These are phyloP conservation scores for Prionailurus viverrinus DNA, from an alignment of 2,113 vertebrate species.

Conservation along the genomic window DNA sequence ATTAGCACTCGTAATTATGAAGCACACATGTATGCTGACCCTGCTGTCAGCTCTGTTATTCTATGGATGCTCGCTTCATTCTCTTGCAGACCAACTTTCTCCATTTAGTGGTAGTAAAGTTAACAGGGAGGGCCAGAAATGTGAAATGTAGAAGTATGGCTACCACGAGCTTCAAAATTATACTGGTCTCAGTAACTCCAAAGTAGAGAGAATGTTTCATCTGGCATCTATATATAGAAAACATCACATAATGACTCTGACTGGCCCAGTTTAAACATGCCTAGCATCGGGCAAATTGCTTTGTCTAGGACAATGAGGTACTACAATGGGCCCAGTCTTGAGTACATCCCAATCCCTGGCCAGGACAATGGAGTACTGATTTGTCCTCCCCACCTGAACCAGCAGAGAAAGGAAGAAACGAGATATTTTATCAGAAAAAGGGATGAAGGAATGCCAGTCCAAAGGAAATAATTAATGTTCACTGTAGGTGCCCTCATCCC, in stretches of 20 bases:
- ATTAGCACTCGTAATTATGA: background rate
- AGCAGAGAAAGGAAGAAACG: background rate
- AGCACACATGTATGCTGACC: background rate
- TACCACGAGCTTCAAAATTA: background rate
- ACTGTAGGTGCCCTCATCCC: background rate
- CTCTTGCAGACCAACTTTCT: background rate
- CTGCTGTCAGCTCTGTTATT: background rate
- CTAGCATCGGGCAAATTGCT: background rate
- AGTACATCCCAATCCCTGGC: background rate
- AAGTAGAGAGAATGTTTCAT: background rate
- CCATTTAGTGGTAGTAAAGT: background rate
- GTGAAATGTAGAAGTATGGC: background rate
- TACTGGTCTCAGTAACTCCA: background rate
- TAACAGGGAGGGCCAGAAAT: background rate
- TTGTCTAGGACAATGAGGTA: background rate
- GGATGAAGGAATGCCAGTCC: background rate
- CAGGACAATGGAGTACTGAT: background rate
- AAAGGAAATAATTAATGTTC: background rate
- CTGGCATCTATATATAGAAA: conserved; percentile 1
- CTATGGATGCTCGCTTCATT: background rate
- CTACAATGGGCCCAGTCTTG: background rate
- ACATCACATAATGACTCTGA: background rate
- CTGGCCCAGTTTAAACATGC: background rate
- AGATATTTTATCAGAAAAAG: background rate
- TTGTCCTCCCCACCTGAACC: background rate